Evolutionary conservation across 2,888 invertebrate genomes (phyloP).

Genomic region (Xestia sexstrigata): DNA sequence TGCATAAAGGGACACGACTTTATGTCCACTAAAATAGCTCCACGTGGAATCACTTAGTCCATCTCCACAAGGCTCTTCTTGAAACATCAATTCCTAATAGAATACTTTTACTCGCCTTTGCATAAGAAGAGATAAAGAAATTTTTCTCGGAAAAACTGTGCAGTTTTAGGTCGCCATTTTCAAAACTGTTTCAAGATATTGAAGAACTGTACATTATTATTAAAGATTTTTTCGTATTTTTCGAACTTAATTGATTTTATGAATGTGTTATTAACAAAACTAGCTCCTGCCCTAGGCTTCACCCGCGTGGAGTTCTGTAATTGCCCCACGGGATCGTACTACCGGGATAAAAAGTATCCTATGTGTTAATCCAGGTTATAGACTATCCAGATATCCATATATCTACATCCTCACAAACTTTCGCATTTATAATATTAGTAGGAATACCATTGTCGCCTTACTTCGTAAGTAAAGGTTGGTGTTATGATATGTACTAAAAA

Average conservation of each 20-base stretch:
- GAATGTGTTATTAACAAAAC: neutral
- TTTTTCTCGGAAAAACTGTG: neutral
- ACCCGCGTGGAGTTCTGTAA: too few relatives aligned
- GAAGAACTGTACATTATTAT: neutral
- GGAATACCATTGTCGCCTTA: neutral
- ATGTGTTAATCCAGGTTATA: too few relatives aligned
- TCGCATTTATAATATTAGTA: neutral
- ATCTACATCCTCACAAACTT: too few relatives aligned
- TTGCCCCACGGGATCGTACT: too few relatives aligned
- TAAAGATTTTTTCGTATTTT: neutral
- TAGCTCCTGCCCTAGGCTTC: neutral
- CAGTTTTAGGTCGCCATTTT: neutral
- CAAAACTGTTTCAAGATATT: neutral
- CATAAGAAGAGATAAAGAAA: neutral
- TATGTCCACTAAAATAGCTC: constrained; percentile 1
- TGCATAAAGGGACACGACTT: neutral
- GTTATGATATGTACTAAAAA: neutral
- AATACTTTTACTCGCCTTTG: constrained; percentile 17
- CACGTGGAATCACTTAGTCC: neutral
- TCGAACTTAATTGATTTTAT: neutral
- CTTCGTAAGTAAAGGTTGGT: neutral
- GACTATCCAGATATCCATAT: too few relatives aligned
- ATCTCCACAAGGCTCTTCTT: neutral
- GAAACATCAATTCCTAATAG: constrained; percentile 3
- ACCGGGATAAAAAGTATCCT: too few relatives aligned